Base-by-base conservation (phyloP, 2,797 vertebrate genomes). In the Anguilla anguilla region DNA sequence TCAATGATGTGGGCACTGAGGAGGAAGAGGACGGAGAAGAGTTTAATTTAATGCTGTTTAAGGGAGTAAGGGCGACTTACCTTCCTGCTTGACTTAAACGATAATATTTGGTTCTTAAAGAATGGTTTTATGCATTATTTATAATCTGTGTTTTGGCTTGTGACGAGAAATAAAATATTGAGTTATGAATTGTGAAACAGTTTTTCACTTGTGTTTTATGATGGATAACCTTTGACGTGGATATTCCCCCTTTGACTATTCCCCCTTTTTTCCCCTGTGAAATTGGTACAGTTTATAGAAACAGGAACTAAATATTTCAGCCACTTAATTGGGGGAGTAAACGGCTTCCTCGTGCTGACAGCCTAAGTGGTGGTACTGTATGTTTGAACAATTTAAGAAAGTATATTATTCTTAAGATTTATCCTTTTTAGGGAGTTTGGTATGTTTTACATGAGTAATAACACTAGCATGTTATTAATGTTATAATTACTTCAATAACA, bases 1-100 rank as follows among this genome's bases (percentile, higher is more conserved):
- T 83, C 84, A 84, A 85, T 53, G 22, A 31, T 51, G 22, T 82
- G 72, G 49, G 28, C 6, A 6, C 39, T 43, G 51, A 67, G 57
- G 91, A 72, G 7, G 84, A 89, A 28, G 82, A 84, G 19, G 61
- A 83, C 11, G 67, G 84, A 35, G 91, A 72, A 2, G 84, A 87
- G 31, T 86, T 89, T 22, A 64, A 64, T 19, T 49, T 86, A n/a
- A 35, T 49, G 51, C 67, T 89, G 61, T 85, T 89, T 81, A 86
- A 89, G 89, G 46, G 72, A 89, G 82, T 86, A 57, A 86, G 7
- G 55, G 67, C 53, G 28, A 74, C 31, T 25, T 49, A n/a, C 31
- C 13, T 79, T 39, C 35, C 69, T 39, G 74, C 46, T 79, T 79
- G 15, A 43, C 15, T 17, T 46, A 43, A 79, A 79, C 43, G 74